Evolutionary conservation across 1,140 invertebrate species (phyloP), one percentile per base, ranked within the genome.

Genomic region (Pentalonia nigronervosa): DNA sequence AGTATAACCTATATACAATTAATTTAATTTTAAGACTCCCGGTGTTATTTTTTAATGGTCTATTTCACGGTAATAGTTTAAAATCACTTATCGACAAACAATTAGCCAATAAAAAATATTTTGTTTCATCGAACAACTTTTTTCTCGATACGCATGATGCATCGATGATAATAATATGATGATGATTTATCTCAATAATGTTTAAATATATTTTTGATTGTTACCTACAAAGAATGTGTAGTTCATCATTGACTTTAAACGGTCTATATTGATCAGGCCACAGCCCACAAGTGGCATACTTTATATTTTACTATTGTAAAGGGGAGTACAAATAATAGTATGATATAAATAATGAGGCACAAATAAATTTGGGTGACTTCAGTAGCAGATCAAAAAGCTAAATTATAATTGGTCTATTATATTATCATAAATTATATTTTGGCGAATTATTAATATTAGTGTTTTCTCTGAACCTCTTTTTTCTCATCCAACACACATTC

Each of bases 251-350:
- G 23, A n/a, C n/a, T 76, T 76, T 76, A 76, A 76, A n/a, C 60
- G 30, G n/a, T n/a, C 30, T 76, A 76, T 76, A 76, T 76, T 76
- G n/a, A 17, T 17, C 11, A 50, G 11, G 1, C 41, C 1, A 50
- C 17, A 50, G 17, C 2, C 48, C 60, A 76, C 60, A 76, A 14
- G 60, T 76, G n/a, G 17, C 60, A 76, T n/a, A n/a, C 60, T 76
- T 76, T 76, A 76, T 76, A n/a, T 76, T 76, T 76, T n/a, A n/a
- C n/a, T 76, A 76, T n/a, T n/a, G n/a, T 76, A n/a, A n/a, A n/a
- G n/a, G 60, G 60, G n/a, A n/a, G n/a, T 9, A 76, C 60, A 76
- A 76, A 76, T 76, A 76, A 76, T 76, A 76, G 30, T 34, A 76
- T 76, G 14, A n/a, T 4, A n/a, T n/a, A 76, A 76, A 76, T 76